phyloP scores from a whole-genome alignment of 2,888 invertebrate species.

The Lamproptera curius region DNA sequence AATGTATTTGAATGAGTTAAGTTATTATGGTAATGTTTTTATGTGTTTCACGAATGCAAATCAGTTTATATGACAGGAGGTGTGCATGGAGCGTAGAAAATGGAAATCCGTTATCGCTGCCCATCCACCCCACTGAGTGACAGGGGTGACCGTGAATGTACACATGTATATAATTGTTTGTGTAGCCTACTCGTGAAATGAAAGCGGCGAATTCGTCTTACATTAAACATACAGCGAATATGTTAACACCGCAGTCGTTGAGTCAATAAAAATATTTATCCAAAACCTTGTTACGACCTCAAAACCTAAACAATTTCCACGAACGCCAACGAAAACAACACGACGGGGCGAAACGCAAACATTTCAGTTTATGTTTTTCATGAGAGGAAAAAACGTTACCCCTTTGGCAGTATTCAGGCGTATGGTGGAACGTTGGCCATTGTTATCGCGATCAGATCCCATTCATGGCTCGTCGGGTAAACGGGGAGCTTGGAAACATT shows the following conservation, averaged over 20 bases:
- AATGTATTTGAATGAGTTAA: too few relatives aligned
- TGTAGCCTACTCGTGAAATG: too few relatives aligned
- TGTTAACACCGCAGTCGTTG: constrained; percentile 4
- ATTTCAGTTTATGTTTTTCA: constrained; percentile 58
- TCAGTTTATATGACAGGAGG: too few relatives aligned
- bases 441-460: constrained; percentile 57
- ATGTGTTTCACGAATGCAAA: too few relatives aligned
- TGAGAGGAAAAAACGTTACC: constrained; percentile 45
- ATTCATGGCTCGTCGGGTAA: constrained; percentile 57
- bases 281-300: constrained; percentile 14
- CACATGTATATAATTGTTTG: too few relatives aligned
- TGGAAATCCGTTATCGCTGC: too few relatives aligned
- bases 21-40: too few relatives aligned
- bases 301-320: constrained; percentile 41
- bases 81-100: too few relatives aligned
- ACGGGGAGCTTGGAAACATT: constrained; percentile 60
- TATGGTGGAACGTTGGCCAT: constrained; percentile 38
- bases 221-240: constrained; percentile 7
- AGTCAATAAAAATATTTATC: constrained; percentile 19
- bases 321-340: constrained; percentile 56
- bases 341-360: constrained; percentile 50
- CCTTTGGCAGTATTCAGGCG: constrained; percentile 50
- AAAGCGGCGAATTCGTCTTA: constrained; percentile 10
- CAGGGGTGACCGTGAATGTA: too few relatives aligned
- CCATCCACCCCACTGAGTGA: too few relatives aligned